A percentile compares a stretch with the other conserved stretches of the same genome.
Evolutionary conservation across 2,113 vertebrate species (phyloP).

Genomic region (Oreochromis aureus): DNA sequence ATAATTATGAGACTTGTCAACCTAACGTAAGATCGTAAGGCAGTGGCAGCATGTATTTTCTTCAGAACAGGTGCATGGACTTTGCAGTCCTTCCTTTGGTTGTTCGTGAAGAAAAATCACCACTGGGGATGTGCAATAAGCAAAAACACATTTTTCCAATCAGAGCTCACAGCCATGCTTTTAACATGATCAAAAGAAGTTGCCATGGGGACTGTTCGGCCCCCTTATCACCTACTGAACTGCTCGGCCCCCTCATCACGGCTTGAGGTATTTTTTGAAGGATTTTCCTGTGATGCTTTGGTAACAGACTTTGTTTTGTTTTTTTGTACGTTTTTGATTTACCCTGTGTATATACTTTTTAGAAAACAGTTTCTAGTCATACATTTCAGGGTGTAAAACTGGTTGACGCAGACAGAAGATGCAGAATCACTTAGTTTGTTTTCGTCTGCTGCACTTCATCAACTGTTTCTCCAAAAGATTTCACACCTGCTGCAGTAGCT

Average conservation of each 20-base stretch:
- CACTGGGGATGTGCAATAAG: not conserved
- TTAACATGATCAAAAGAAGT: not conserved
- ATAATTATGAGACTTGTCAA: not conserved
- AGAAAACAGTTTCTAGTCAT: not conserved
- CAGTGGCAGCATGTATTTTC: not conserved
- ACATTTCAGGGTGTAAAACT: not conserved
- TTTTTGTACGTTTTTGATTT: not conserved
- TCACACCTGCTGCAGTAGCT: conserved; percentile 36
- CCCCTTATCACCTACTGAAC: not conserved
- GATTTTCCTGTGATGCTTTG: not conserved
- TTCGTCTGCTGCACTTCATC: not conserved
- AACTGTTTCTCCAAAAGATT: not conserved
- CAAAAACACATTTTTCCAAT: not conserved
- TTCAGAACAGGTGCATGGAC: not conserved
- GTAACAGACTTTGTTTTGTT: accelerated
- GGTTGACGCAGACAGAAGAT: not conserved
- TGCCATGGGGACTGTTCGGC: not conserved
- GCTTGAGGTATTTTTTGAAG: not conserved
- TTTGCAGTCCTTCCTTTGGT: not conserved
- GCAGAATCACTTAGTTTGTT: not conserved
- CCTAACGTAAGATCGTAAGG: not conserved
- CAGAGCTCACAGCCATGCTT: not conserved
- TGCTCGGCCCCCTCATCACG: not conserved
- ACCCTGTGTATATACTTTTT: not conserved
- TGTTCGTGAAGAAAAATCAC: not conserved